Percentiles rank a stretch among this genome's conserved stretches.
Conservation (phyloP, 23 tunicate genomes). For the Halocynthia aurantium region DNA sequence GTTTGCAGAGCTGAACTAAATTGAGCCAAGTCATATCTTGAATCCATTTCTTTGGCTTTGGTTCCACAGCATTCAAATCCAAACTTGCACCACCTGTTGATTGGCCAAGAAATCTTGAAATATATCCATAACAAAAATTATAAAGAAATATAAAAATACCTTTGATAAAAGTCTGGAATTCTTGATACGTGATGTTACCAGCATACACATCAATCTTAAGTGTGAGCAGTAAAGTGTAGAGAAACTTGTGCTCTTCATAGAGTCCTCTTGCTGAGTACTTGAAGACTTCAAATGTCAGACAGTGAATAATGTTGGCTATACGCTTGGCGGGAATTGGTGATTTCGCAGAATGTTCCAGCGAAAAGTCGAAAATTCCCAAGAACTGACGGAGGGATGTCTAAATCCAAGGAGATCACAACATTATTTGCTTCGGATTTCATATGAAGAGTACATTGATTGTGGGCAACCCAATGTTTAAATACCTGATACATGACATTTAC, state of each 20-base stretch:
- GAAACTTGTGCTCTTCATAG: conserved; percentile 97
- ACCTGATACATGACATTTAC: conserved; percentile 99
- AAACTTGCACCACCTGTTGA: conserved; percentile 89
- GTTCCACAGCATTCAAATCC: conserved; percentile 95
- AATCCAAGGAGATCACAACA: neutral
- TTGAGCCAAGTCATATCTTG: conserved; percentile 97
- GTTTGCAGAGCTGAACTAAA: conserved; percentile 90
- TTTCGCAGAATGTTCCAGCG: conserved; percentile 79
- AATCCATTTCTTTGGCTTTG: conserved; percentile 99
- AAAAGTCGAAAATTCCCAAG: conserved; percentile 73
- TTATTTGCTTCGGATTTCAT: no score
- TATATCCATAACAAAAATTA: neutral
- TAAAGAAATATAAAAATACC: conserved; percentile 20
- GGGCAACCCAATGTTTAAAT: neutral
- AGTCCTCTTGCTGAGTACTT: conserved; percentile 94
- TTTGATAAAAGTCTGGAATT: conserved; percentile 97
- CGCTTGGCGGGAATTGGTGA: conserved; percentile 93
- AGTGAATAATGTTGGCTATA: conserved; percentile 84
- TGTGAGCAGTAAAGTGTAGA: conserved; percentile 97
- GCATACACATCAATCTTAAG: conserved; percentile 88
- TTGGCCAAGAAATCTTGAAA: neutral
- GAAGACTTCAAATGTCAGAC: conserved; percentile 93
- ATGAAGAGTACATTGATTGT: no score
- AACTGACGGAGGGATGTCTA: conserved; percentile 97
- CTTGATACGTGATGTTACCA: conserved; percentile 73